phyloP scores from a whole-genome alignment of 2,888 invertebrate genomes.

The Alcis repandata region DNA sequence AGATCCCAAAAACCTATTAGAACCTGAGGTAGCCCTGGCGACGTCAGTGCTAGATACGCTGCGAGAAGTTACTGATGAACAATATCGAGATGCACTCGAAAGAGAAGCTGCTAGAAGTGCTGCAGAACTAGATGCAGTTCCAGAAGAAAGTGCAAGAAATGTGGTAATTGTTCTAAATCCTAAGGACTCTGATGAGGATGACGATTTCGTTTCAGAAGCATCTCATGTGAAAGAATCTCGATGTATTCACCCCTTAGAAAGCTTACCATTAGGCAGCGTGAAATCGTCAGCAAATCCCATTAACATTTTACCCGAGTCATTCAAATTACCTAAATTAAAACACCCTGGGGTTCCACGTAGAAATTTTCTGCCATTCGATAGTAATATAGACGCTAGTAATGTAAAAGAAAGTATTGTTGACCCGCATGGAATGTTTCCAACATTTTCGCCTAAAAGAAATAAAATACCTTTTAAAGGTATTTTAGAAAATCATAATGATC shows the following conservation, averaged over 20 bases:
- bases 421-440: slow-evolving; percentile 8
- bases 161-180: slow-evolving; percentile 68
- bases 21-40: slow-evolving; percentile 78
- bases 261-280: slow-evolving; percentile 41
- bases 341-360: slow-evolving; percentile 46
- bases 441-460: slow-evolving; percentile 3
- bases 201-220: slow-evolving; percentile 60
- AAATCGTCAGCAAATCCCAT: slow-evolving; percentile 46
- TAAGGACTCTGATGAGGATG: slow-evolving; percentile 44
- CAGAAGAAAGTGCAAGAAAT: slow-evolving; percentile 61
- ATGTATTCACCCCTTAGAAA: slow-evolving; percentile 58
- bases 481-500: slow-evolving; percentile 4
- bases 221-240: slow-evolving; percentile 65
- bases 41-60: slow-evolving; percentile 77
- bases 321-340: slow-evolving; percentile 51
- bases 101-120: slow-evolving; percentile 70
- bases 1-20: slow-evolving; percentile 70
- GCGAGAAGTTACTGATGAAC: slow-evolving; percentile 75
- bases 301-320: slow-evolving; percentile 52
- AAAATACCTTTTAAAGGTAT: slow-evolving; percentile 26
- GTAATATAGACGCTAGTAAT: slow-evolving; percentile 62
- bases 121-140: slow-evolving; percentile 54
- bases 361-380: slow-evolving; percentile 63
- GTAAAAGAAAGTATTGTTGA: slow-evolving; percentile 55
- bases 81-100: slow-evolving; percentile 73